phyloP scores from a whole-genome alignment of 2,888 invertebrate species.

The Carterocephalus palaemon region DNA sequence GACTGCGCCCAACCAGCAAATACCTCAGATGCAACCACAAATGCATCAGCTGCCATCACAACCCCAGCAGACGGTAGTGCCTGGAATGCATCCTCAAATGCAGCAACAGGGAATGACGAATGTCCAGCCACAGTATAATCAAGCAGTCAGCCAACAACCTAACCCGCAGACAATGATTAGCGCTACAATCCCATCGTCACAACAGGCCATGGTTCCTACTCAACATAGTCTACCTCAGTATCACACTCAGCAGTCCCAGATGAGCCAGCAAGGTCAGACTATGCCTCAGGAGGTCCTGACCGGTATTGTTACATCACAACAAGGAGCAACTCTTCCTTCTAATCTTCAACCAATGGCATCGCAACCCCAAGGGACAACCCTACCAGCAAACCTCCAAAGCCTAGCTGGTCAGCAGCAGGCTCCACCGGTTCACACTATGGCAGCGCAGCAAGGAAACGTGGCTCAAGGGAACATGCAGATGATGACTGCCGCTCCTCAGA shows the following conservation, averaged over 20 bases:
- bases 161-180: constrained; percentile 70
- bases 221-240: constrained; percentile 74
- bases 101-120: constrained; percentile 70
- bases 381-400: constrained; percentile 79
- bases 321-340: constrained; percentile 68
- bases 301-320: constrained; percentile 72
- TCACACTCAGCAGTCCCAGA: constrained; percentile 71
- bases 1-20: constrained; percentile 66
- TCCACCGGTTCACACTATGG: constrained; percentile 61
- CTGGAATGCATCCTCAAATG: constrained; percentile 74
- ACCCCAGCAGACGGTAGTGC: constrained; percentile 70
- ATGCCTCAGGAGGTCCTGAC: constrained; percentile 72
- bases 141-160: constrained; percentile 70
- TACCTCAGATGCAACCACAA: constrained; percentile 75
- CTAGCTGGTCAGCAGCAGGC: constrained; percentile 72
- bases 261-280: constrained; percentile 72
- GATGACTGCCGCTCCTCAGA: constrained; percentile 74
- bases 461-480: constrained; percentile 80
- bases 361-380: constrained; percentile 79
- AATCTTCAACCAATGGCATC: constrained; percentile 69
- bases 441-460: constrained; percentile 76
- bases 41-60: constrained; percentile 75
- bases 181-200: constrained; percentile 66
- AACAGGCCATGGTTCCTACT: constrained; percentile 71
- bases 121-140: constrained; percentile 76